phyloP scores from a whole-genome alignment of 1,140 invertebrate genomes.

The Drosophila teissieri region DNA sequence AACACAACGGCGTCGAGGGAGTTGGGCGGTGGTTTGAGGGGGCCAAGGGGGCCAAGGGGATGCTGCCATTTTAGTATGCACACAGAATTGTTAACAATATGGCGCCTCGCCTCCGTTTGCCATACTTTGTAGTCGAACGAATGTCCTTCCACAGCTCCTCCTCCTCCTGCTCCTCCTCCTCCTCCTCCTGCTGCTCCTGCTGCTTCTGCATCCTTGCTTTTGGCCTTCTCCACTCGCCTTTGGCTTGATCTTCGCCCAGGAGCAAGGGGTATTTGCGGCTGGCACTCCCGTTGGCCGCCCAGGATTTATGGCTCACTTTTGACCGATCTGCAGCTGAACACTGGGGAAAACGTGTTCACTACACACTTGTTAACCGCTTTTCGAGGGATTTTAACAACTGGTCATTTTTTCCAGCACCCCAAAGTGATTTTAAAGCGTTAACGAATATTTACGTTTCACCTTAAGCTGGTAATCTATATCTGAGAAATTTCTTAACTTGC shows the following conservation, averaged over 20 bases:
- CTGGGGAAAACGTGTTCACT: no score
- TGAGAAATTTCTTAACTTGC: no score
- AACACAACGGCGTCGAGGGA: conserved; percentile 58
- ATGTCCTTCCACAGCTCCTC: background rate
- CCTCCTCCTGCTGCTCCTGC: background rate
- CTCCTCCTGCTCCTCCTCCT: background rate
- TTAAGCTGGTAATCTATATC: no score
- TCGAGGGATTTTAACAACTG: no score
- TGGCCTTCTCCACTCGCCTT: conserved; percentile 18
- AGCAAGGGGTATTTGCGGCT: conserved; percentile 27
- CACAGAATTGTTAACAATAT: conserved; percentile 64
- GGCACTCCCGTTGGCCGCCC: conserved; percentile 1
- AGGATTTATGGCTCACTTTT: conserved; percentile 13
- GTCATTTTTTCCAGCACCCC: no score
- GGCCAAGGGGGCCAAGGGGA: background rate
- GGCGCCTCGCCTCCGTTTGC: conserved; percentile 45
- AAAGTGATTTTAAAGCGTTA: no score
- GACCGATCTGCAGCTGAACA: conserved; percentile 7
- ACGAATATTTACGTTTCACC: no score
- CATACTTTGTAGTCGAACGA: conserved; percentile 43
- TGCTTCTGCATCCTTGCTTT: background rate
- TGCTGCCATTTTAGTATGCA: conserved; percentile 55
- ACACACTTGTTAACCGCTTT: background rate
- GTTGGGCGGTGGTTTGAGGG: background rate
- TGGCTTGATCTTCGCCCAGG: conserved; percentile 13